Percentiles rank a stretch among this genome's conserved stretches.
Evolutionary conservation across 2,888 invertebrate species (phyloP).

Genomic region (Sinohyriopsis cumingii): DNA sequence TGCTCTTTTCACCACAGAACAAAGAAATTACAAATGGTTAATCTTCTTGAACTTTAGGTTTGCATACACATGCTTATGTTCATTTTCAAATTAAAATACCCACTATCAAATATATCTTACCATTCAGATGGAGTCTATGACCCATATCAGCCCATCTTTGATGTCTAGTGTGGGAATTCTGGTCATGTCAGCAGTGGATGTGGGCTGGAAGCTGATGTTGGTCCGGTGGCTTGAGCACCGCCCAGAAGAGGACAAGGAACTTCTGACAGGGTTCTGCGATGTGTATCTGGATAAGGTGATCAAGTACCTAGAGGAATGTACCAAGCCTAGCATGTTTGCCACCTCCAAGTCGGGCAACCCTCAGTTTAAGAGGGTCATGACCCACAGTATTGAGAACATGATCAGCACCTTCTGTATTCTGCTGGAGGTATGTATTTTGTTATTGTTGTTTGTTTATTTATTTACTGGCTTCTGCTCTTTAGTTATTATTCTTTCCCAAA

Average conservation of each 20-base stretch:
- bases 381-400: conserved; percentile 65
- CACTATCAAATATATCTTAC: not conserved
- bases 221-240: conserved; percentile 67
- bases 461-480: not conserved
- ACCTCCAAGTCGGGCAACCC: conserved; percentile 32
- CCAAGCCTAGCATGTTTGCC: conserved; percentile 54
- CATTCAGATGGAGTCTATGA: conserved; percentile 60
- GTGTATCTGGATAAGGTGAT: conserved; percentile 62
- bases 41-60: not conserved
- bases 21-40: not conserved
- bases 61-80: not conserved
- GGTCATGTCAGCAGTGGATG: conserved; percentile 62
- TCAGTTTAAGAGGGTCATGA: conserved; percentile 55
- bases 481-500: not conserved
- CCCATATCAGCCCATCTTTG: conserved; percentile 63
- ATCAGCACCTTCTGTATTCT: conserved; percentile 65
- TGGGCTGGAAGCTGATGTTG: conserved; percentile 68
- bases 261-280: conserved; percentile 60
- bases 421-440: conserved; percentile 59
- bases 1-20: not conserved
- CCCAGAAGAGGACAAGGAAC: conserved; percentile 59
- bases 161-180: conserved; percentile 67
- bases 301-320: conserved; percentile 55
- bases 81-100: not conserved
- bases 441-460: not conserved